phyloP scores from a whole-genome alignment of 1,140 invertebrate genomes.

The Dreissena rostriformis region DNA sequence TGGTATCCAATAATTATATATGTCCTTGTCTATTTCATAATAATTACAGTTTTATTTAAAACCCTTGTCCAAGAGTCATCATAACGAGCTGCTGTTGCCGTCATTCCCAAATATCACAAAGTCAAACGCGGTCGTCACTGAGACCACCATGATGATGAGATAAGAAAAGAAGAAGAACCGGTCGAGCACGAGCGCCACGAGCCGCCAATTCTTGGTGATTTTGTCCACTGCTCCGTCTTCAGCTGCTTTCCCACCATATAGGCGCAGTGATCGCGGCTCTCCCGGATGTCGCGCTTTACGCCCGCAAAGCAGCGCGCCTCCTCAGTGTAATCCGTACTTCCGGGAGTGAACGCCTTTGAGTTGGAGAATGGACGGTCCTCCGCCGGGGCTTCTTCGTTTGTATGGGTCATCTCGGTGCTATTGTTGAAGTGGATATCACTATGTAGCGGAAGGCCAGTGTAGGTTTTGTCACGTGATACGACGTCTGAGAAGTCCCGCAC shows the following conservation, averaged over 20 bases:
- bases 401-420: slow-evolving; percentile 8
- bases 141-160: slow-evolving; percentile 76
- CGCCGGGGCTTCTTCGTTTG: background rate
- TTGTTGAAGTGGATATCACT: slow-evolving; percentile 1
- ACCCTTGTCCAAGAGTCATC: background rate
- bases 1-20: too few species aligned
- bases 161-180: slow-evolving; percentile 80
- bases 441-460: background rate
- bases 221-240: slow-evolving; percentile 74
- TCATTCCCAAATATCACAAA: slow-evolving; percentile 57
- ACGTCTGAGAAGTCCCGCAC: slow-evolving; percentile 52
- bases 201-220: slow-evolving; percentile 77
- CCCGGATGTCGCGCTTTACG: slow-evolving; percentile 76
- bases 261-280: slow-evolving; percentile 71
- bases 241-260: slow-evolving; percentile 65
- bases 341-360: slow-evolving; percentile 60
- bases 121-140: slow-evolving; percentile 76
- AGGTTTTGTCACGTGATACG: slow-evolving; percentile 6
- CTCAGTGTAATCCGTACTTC: slow-evolving; percentile 40
- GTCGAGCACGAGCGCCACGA: slow-evolving; percentile 79
- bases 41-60: too few species aligned
- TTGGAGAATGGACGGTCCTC: background rate
- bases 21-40: too few species aligned
- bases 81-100: slow-evolving; percentile 27
- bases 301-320: slow-evolving; percentile 38